These are phyloP conservation scores for Zosterops japonicus DNA, from an alignment of 2,113 vertebrate genomes.

Conservation along the genomic window DNA sequence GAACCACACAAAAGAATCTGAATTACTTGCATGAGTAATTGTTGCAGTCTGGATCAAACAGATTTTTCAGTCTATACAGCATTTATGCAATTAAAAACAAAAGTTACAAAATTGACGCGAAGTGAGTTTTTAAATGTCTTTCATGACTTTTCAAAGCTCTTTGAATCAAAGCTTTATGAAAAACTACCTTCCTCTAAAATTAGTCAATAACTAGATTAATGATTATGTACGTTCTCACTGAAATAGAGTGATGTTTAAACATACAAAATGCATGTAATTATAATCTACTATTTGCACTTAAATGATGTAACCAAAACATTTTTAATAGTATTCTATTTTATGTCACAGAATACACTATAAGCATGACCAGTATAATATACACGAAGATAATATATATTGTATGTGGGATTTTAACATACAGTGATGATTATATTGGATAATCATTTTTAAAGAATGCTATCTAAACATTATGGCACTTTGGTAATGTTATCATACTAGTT, in stretches of 20 bases:
- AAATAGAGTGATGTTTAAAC: not conserved
- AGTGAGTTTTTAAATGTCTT: not conserved
- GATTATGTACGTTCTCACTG: not conserved
- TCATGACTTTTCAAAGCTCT: not conserved
- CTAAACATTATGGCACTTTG: slow-evolving; percentile 34
- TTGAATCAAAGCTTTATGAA: not conserved
- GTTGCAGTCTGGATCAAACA: not conserved
- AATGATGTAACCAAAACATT: slow-evolving; percentile 48
- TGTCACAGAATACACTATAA: slow-evolving; percentile 28
- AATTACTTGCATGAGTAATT: slow-evolving; percentile 5
- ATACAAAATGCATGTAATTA: slow-evolving; percentile 54
- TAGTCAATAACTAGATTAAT: not conserved
- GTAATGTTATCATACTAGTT: not conserved
- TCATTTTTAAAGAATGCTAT: slow-evolving; percentile 41
- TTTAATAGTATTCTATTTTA: slow-evolving; percentile 34
- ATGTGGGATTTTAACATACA: slow-evolving; percentile 17
- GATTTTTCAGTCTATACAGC: not conserved
- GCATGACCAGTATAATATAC: slow-evolving; percentile 52
- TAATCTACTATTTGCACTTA: slow-evolving; percentile 51
- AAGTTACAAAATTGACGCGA: not conserved
- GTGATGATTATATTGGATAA: slow-evolving; percentile 25
- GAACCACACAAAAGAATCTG: not conserved
- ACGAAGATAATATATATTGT: slow-evolving; percentile 13
- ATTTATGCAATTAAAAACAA: not conserved
- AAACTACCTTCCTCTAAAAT: slow-evolving; percentile 9